Conservation (phyloP, 2,888 invertebrate genomes). For the Girardia tigrina region DNA sequence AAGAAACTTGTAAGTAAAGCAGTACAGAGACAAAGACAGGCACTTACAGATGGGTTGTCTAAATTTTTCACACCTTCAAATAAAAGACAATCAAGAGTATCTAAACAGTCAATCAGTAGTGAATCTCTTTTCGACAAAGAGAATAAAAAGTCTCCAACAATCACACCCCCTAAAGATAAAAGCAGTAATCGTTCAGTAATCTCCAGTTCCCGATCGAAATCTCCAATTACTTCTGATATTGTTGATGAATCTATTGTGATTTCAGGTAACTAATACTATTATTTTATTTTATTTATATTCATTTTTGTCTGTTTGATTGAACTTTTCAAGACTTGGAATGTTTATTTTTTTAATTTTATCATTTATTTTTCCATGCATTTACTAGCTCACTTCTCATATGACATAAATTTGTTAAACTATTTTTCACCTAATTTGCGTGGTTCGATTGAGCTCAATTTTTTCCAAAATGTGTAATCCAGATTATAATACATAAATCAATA, state of each 20-base stretch:
- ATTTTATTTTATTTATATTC: no score
- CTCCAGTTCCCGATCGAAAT: not conserved
- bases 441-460: no score
- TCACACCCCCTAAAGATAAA: not conserved
- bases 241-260: not conserved
- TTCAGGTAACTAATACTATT: not conserved
- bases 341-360: no score
- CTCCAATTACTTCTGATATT: not conserved
- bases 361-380: no score
- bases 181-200: not conserved
- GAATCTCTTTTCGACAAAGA: not conserved
- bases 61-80: slow-evolving; percentile 33
- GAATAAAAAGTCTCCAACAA: not conserved
- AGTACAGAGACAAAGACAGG: not conserved
- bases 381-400: no score
- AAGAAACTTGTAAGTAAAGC: not conserved
- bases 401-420: no score
- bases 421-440: no score
- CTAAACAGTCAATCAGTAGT: slow-evolving; percentile 2
- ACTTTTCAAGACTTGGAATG: no score
- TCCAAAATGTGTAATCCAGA: no score
- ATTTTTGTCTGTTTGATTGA: no score
- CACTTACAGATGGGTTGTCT: slow-evolving; percentile 26
- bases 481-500: no score
- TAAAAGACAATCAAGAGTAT: slow-evolving; percentile 27